phyloP scores from a whole-genome alignment of 1,140 invertebrate species.

The Pomacea maculata region DNA sequence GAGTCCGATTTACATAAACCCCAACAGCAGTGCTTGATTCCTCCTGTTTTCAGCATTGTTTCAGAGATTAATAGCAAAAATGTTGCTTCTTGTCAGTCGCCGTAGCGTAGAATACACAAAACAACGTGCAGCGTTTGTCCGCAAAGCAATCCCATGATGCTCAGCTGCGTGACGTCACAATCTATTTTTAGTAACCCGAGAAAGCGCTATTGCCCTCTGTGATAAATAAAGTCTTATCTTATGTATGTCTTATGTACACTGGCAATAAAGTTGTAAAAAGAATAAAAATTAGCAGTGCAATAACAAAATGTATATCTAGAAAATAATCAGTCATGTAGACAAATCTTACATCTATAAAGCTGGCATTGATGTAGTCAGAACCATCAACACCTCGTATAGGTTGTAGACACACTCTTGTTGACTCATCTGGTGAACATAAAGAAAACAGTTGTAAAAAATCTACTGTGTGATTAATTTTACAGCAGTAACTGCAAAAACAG shows the following conservation, averaged over 20 bases:
- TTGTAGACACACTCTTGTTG: slow-evolving; percentile 91
- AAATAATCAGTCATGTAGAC: not conserved
- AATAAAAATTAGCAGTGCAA: not conserved
- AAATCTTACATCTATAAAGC: slow-evolving; percentile 87
- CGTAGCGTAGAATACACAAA: no score
- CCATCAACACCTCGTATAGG: slow-evolving; percentile 92
- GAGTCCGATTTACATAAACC: no score
- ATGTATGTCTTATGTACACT: not conserved
- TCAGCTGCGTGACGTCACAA: no score
- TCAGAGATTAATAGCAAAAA: no score
- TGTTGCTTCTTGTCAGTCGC: no score
- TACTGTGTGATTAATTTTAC: not conserved
- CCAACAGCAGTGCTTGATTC: no score
- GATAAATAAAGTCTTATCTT: no score
- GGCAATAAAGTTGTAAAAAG: not conserved
- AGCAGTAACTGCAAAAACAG: not conserved
- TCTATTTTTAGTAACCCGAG: no score
- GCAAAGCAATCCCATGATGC: no score
- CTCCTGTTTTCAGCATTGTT: no score
- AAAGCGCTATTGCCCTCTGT: no score
- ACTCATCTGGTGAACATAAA: slow-evolving; percentile 73
- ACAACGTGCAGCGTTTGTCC: no score
- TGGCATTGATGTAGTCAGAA: slow-evolving; percentile 99
- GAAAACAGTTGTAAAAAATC: not conserved
- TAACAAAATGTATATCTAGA: not conserved